phyloP scores from a whole-genome alignment of 2,797 vertebrate genomes.

The Oophaga sylvatica region DNA sequence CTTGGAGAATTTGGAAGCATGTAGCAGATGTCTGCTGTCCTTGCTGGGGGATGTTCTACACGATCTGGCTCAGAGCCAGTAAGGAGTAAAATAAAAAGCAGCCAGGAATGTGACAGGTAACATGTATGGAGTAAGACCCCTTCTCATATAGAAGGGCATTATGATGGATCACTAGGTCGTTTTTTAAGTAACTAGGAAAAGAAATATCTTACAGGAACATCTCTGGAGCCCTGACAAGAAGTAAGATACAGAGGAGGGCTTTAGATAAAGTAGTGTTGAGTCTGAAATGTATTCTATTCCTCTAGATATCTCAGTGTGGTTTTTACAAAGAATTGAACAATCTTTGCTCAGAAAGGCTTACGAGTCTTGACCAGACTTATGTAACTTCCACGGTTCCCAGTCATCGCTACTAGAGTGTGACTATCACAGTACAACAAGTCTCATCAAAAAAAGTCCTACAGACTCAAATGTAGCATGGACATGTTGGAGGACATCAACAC shows the following conservation, averaged over 20 bases:
- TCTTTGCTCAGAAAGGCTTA: background rate
- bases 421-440: background rate
- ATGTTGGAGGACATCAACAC: background rate
- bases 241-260: background rate
- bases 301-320: background rate
- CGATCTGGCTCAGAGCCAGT: conserved; percentile 70
- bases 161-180: background rate
- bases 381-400: too few relatives aligned
- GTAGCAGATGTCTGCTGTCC: conserved; percentile 73
- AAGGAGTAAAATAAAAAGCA: conserved; percentile 48
- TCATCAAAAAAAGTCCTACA: background rate
- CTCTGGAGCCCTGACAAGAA: background rate
- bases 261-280: background rate
- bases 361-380: background rate
- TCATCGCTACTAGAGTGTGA: background rate
- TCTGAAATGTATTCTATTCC: background rate
- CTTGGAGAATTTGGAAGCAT: conserved; percentile 71
- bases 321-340: background rate
- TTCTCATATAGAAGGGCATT: background rate
- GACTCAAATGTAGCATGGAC: background rate
- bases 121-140: background rate
- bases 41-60: conserved; percentile 72
- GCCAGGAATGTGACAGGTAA: conserved; percentile 40
- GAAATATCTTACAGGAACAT: background rate
- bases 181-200: background rate